Percentiles rank a stretch among this genome's conserved stretches.
Evolutionary conservation across 2,888 invertebrate species (phyloP).

Genomic region (Pristionchus fissidentatus): DNA sequence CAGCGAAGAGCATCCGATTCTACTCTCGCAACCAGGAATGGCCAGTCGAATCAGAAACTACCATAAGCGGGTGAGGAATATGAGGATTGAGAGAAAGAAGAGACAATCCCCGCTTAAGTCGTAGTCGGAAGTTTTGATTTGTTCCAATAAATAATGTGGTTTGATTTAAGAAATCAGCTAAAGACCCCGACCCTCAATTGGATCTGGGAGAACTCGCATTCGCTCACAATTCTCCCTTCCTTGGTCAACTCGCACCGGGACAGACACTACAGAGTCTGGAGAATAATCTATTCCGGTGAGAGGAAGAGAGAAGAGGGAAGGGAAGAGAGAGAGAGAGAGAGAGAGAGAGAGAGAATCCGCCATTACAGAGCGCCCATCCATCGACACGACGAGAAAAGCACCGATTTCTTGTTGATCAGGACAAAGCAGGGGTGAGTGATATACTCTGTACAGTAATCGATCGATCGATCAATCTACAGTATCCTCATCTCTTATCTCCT

Average conservation of each 20-base stretch:
- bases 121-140: not conserved
- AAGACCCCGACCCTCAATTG: slow-evolving; percentile 79
- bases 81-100: not conserved
- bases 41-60: slow-evolving; percentile 98
- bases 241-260: slow-evolving; percentile 93
- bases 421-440: slow-evolving; percentile 82
- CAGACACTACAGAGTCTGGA: slow-evolving; percentile 85
- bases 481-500: not conserved
- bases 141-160: slow-evolving; percentile 31
- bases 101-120: no score
- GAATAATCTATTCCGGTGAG: slow-evolving; percentile 68
- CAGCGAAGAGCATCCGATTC: slow-evolving; percentile 96
- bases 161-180: slow-evolving; percentile 86
- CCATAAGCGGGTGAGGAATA: slow-evolving; percentile 83
- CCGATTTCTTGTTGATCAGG: slow-evolving; percentile 93
- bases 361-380: slow-evolving; percentile 96
- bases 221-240: slow-evolving; percentile 95
- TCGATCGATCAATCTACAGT: not conserved
- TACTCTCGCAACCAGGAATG: slow-evolving; percentile 96
- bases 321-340: not conserved
- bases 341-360: slow-evolving; percentile 82
- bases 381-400: slow-evolving; percentile 84
- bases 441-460: no score
- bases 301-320: no score
- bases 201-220: slow-evolving; percentile 87